Percentiles rank a stretch among this genome's conserved stretches.
phyloP scores from a whole-genome alignment of 2,888 invertebrate genomes.

The Colletes collaris region DNA sequence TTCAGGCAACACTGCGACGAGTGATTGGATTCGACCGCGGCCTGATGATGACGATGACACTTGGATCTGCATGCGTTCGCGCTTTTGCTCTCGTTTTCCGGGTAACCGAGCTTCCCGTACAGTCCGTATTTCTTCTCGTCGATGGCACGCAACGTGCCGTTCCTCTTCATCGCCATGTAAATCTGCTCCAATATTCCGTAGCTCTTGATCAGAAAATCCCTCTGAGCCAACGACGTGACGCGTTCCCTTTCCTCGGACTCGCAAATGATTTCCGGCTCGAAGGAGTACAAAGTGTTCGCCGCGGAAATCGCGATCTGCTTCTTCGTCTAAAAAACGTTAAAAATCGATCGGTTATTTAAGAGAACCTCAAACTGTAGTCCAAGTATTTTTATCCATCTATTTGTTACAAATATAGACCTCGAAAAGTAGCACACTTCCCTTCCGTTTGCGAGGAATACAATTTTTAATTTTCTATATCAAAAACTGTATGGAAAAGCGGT shows the following conservation, averaged over 20 bases:
- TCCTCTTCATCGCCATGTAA: constrained; percentile 88
- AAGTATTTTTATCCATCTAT: no score
- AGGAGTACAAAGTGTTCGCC: constrained; percentile 83
- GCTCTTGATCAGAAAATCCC: constrained; percentile 88
- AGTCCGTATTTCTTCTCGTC: constrained; percentile 87
- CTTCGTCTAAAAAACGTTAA: constrained; percentile 49
- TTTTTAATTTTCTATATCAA: no score
- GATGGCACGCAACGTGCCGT: constrained; percentile 87
- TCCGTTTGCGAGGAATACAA: no score
- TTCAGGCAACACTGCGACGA: constrained; percentile 44
- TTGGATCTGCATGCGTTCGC: constrained; percentile 27
- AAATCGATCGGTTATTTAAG: no score
- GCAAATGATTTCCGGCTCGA: constrained; percentile 87
- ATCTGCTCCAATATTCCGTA: constrained; percentile 88
- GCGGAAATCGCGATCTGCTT: constrained; percentile 68
- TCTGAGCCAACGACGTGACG: constrained; percentile 86
- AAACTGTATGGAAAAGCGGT: no score
- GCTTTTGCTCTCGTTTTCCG: constrained; percentile 25
- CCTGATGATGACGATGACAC: constrained; percentile 25
- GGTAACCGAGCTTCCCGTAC: constrained; percentile 50
- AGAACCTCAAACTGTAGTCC: no score
- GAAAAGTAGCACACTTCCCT: no score
- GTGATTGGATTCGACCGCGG: constrained; percentile 13
- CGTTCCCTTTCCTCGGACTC: constrained; percentile 90
- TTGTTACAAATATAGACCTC: no score